Evolutionary conservation across 2,797 vertebrate species (phyloP), one percentile per base, ranked within the genome.

Genomic region (Ctenosaura bakeri): DNA sequence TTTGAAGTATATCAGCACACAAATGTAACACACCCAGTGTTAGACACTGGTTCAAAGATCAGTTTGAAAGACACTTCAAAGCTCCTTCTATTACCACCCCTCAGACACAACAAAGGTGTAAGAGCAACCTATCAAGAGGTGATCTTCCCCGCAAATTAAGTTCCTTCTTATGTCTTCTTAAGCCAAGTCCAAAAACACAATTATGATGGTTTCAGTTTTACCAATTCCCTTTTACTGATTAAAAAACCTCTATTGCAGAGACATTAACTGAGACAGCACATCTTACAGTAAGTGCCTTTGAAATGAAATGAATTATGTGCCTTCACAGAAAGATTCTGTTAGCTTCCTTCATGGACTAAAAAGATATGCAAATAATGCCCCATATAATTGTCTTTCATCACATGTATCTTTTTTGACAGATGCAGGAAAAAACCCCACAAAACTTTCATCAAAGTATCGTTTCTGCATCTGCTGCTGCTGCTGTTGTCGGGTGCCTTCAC

Each of bases 361-460:
- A 89, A 90, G 86, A 88, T 46, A 90, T 5, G 92, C 90, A 93
- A 94, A 95, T 79, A 69, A 92, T 71, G 54, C 7, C 38, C 92
- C 82, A 81, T 87, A 89, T 92, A 24, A 64, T 86, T 38, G 69
- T 76, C 77, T 46, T 81, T 20, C 54, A 81, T 56, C 14, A 42
- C 18, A 84, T 66, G 6, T 29, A 32, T 77, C 50, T 71, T 54
- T 69, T 69, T 26, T 69, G 22, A 59, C 59, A 20, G 18, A 35
- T 81, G 20, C 18, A 22, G 5, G 26, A 4, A 22, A 24, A 9
- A 46, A 46, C 2, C 16, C 50, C n/a, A 59, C n/a, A 59, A 35
- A 81, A 81, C 1, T 2, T 81, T 59, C 18, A 56, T 81, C 16
- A 20, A 7, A 22, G 2, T 59, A 81, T 22, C 59, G 54, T 81